Evolutionary conservation across 2,888 invertebrate genomes (phyloP), one percentile per base, ranked within the genome.

Genomic region (Diarsia rubi): DNA sequence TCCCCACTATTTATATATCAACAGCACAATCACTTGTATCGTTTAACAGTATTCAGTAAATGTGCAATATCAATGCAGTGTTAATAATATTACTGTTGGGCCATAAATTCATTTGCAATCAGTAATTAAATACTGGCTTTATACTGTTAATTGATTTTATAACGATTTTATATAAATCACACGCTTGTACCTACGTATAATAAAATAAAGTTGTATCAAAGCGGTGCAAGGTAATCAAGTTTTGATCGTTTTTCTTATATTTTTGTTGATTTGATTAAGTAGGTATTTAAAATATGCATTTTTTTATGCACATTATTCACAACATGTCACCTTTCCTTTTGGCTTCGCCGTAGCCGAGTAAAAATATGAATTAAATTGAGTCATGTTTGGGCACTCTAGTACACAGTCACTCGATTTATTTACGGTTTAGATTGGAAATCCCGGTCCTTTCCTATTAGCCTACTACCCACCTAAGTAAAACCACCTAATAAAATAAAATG

Each of bases 91-190:
- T 49, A 49, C 52, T 31, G 42, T 27, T 37, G 0, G n/a, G 49
- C 49, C 21, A 73, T 81, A 69, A 81, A 82, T 78, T 54, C 1
- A 52, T 64, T 68, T 45, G 49, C 37, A 75, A 63, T 57, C 71
- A 59, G 47, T 45, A 82, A 72, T 80, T 69, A 79, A 82, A 71
- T 49, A 69, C 62, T 27, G 45, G 63, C 9, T 75, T 49, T 74
- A 59, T 59, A 72, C 65, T 45, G 75, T 80, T 75, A 69, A 73
- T 80, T 75, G 63, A 72, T 72, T 79, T 75, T 72, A 66, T 63
- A 79, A 72, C 59, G 54, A 69, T 79, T 66, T 6, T 27, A 24
- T 31, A 59, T 83, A 79, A 67, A 75, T 79, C 63, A 63, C 44
- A 59, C 27, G n/a, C 11, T 49, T 44, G 44, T 69, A 47, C 8